Percentiles rank a stretch among this genome's conserved stretches.
Conservation (phyloP, 2,888 invertebrate species). For the Cybosia mesomella region DNA sequence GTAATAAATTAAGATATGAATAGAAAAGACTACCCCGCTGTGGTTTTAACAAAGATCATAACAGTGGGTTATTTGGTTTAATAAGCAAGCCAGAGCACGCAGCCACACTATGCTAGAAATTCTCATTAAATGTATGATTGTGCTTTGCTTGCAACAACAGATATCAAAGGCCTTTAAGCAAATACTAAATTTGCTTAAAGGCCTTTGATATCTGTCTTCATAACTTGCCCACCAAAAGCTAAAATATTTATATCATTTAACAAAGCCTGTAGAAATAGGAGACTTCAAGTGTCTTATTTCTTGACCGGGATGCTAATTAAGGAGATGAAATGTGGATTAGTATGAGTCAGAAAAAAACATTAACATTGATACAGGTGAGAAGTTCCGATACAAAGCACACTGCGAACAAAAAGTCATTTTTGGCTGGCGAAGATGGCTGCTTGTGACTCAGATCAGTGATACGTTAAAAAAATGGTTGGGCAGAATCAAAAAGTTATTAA, state of each 20-base stretch:
- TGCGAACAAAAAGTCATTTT: not conserved
- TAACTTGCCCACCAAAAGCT: not conserved
- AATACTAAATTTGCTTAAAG: not conserved
- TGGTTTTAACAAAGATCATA: too few species aligned
- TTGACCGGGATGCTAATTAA: not conserved
- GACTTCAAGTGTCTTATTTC: not conserved
- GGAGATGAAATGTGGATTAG: not conserved
- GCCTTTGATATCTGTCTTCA: not conserved
- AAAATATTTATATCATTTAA: not conserved
- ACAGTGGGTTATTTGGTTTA: not conserved
- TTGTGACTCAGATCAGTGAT: too few species aligned
- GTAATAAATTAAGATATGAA: not conserved
- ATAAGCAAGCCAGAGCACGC: not conserved
- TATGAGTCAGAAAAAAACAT: not conserved
- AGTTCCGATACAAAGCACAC: not conserved
- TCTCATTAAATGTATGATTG: not conserved
- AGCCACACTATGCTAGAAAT: not conserved
- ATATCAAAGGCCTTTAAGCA: too few species aligned
- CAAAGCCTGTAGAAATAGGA: not conserved
- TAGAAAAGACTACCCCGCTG: not conserved
- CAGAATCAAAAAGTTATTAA: too few species aligned
- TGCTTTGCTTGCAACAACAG: not conserved
- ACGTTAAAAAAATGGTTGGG: too few species aligned
- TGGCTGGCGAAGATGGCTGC: not conserved
- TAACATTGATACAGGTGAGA: not conserved